Base-by-base conservation (phyloP, 37 sponge, comb jelly and placozoan species). In the Beroe ovata region DNA sequence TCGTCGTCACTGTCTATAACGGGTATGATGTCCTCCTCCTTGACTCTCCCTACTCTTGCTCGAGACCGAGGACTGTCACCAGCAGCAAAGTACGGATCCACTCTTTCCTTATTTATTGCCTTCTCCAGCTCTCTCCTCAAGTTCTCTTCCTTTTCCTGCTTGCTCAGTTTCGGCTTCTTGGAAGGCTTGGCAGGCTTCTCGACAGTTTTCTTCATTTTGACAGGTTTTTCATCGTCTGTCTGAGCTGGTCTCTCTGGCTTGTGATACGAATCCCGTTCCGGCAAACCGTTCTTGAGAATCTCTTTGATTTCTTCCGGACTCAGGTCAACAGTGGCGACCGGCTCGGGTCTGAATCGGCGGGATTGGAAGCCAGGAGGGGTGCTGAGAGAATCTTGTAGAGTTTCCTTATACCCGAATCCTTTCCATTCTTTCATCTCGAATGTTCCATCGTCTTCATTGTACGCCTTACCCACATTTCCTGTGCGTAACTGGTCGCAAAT, bases 371-470 rank as follows among this genome's bases (percentile, higher is more conserved):
- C 54, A 11, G 54, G 54, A 6, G 54, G 54, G 11, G 54, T 47
- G 54, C 11, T 47, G 54, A 47, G 54, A 11, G 54, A 6, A 11
- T 47, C 54, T 6, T 47, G 11, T 16, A 47, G 54, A 47, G 54
- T 47, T 11, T 47, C 54, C 8, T 62, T 25, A 39, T 42, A 77
- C 1, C 84, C 54, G 84, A 42, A 42, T 1, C 84, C 84, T 3
- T 77, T 77, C 19, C 26, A 77, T 6, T 21, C 28, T 4, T 42
- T 39, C 84, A 77, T 42, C 54, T 42, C 84, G 33, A n/a, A 77
- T 2, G 36, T 11, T 39, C 84, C 84, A 77, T 77, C 84, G 25
- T 77, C 84, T 25, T 77, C 84, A n/a, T 30, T 30, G 28, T 42
- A 42, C 63, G 8, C 20, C 63, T 25, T 3, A 8, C 38, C 38